Conservation (phyloP, 2,113 vertebrate species). For the Brachyistius frenatus region DNA sequence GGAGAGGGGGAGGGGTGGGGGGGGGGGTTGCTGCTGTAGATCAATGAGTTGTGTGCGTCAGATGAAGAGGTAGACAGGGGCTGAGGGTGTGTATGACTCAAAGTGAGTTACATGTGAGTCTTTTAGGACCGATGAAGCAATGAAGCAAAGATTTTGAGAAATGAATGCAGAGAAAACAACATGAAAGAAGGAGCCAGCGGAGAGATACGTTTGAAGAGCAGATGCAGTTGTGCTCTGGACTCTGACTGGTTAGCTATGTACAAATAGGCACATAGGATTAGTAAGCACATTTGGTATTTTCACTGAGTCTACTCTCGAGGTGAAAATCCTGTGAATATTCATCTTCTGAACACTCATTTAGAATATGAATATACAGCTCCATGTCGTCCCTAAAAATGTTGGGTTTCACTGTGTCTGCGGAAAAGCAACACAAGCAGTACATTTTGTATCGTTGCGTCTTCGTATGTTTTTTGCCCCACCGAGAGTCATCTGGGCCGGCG, state of each 20-base stretch:
- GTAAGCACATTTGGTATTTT: not conserved
- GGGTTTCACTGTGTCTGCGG: slow-evolving; percentile 5
- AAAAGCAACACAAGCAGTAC: not conserved
- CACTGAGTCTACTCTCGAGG: not conserved
- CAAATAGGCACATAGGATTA: not conserved
- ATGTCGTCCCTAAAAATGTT: not conserved
- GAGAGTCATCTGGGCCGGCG: slow-evolving; percentile 25
- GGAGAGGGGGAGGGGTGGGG: not conserved
- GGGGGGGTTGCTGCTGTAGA: slow-evolving; percentile 43
- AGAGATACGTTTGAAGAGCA: too few species aligned
- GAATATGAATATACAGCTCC: slow-evolving; percentile 22
- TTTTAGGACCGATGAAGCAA: slow-evolving; percentile 18
- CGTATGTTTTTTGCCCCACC: slow-evolving; percentile 32
- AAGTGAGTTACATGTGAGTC: slow-evolving; percentile 28
- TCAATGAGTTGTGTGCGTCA: slow-evolving; percentile 40
- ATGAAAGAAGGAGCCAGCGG: slow-evolving; percentile 6
- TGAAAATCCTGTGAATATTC: not conserved
- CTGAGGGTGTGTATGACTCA: slow-evolving; percentile 47
- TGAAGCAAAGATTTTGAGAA: slow-evolving; percentile 10
- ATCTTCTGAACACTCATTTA: not conserved
- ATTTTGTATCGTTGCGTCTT: slow-evolving; percentile 14
- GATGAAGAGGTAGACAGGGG: slow-evolving; percentile 36
- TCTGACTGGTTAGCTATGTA: not conserved
- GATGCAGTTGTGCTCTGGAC: not conserved
- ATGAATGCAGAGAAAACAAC: not conserved